Base-by-base conservation (phyloP, 2,888 invertebrate genomes). In the Zelleria hepariella region DNA sequence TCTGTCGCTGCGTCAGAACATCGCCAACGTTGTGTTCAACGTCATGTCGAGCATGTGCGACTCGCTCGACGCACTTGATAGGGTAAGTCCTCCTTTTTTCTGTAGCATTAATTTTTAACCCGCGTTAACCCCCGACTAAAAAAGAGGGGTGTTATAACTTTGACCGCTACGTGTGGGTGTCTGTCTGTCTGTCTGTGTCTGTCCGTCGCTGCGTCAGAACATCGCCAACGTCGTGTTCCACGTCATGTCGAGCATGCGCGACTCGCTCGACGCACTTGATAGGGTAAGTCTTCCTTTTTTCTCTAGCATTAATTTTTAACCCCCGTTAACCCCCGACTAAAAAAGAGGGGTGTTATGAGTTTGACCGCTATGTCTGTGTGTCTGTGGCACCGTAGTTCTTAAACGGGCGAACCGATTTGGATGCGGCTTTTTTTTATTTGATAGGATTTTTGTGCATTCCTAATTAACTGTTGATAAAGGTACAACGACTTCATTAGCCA, bases 181-280 rank as follows among this genome's bases (percentile, higher is more conserved):
- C n/a, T n/a, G n/a, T 94, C 59, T 92, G 93, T 65, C 67, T 76
- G 5, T 81, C 91, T 0, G 72, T 94, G 60, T 69, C 51, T 91
- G 92, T 0, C 80, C 88, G 2, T 71, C 88, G 3, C 84, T 93
- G 2, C 87, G 89, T 2, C 77, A 75, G 61, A 89, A 90, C 48
- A 89, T 91, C 0, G 90, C 92, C 0, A 90, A 91, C 2, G 91
- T 94, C 49, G 91, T 93, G 5, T 89, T 92, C 64, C 90, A 92
- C 63, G 91, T 94, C 71, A 72, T 95, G 15, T 89, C 91, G 0
- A 91, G 91, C 0, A 81, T 91, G 63, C 90, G 93, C 56, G 90
- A 92, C 57, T 90, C 90, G 3, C 88, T 90, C 0, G 89, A 90
- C 42, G 89, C 92, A 21, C 91, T 93, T 63, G 91, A 91, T 64